Conservation (phyloP, 2,888 invertebrate species). For the Tuta absoluta region DNA sequence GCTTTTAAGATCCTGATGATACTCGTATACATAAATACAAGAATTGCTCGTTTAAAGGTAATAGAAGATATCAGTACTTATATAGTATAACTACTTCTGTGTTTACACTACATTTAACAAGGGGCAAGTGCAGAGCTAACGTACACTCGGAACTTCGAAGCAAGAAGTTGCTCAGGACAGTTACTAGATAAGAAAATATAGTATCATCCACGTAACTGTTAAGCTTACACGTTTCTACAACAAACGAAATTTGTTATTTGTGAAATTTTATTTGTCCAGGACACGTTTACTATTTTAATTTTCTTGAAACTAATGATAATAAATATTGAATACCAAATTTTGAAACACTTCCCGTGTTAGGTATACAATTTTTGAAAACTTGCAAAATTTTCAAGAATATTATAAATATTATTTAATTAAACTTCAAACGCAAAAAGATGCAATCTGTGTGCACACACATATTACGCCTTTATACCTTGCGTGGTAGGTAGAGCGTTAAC, state of each 20-base stretch:
- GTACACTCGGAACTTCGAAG: conserved; percentile 40
- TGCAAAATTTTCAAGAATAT: no score
- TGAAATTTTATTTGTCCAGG: background rate
- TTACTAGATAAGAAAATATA: no score
- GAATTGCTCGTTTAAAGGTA: background rate
- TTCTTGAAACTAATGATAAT: background rate
- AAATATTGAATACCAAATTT: no score
- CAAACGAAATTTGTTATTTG: background rate
- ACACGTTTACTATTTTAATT: background rate
- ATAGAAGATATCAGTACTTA: background rate
- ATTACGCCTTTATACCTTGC: no score
- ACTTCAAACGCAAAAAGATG: background rate
- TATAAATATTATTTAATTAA: no score
- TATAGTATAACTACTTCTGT: conserved; percentile 67
- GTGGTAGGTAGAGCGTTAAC: no score
- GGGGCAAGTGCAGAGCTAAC: conserved; percentile 62
- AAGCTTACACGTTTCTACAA: background rate
- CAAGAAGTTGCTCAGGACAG: conserved; percentile 1
- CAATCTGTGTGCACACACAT: no score
- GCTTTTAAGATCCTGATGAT: no score
- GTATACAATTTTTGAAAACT: no score
- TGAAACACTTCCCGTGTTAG: no score
- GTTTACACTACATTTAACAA: conserved; percentile 78
- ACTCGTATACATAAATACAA: no score
- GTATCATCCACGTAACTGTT: background rate